Evolutionary conservation across 2,797 vertebrate species (phyloP), one percentile per base, ranked within the genome.

Genomic region (Mormyrops attenuatus): DNA sequence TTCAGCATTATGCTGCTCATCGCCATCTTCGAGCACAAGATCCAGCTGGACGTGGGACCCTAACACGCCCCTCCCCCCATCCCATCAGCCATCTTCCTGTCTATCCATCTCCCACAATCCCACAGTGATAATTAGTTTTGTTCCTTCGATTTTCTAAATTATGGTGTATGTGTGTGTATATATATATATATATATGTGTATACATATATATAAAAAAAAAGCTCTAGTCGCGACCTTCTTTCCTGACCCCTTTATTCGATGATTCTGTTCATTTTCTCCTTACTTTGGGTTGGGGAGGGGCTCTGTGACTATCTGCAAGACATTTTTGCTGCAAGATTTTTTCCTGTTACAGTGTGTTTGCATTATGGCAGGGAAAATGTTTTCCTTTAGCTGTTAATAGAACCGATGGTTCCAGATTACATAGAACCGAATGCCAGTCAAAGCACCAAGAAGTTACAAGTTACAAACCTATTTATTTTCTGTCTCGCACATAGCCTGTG

Each of bases 1-100:
- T 99, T 99, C 93, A 94, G 96, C 92, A 98, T 99, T 90, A 98
- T 99, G 98, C 96, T 99, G 90, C 95, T 98, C 53, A 99, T 99
- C 90, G 99, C 98, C 0, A 90, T 99, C 60, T 98, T 99, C 91
- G 98, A 99, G 93, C 97, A 98, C 93, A 97, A 95, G 93, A 98
- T 99, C 95, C 97, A 97, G 86, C 97, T 99, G 94, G 95, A 97
- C 94, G 94, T 99, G 92, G 97, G 96, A n/a, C 93, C 97, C 89
- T 97, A 94, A 93, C 92, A 91, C 92, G 5, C 41, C 22, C 9
- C 50, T 17, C 6, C 4, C 34, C 0, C 17, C 15, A 8, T 82
- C 30, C 77, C 15, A 53, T 87, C 26, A 26, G 55, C 49, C 52
- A 63, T 77, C 60, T 88, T 9, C 60, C 34, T 50, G 13, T 91